phyloP scores from a whole-genome alignment of 2,888 invertebrate species.

The Hypselothyrea guttata region DNA sequence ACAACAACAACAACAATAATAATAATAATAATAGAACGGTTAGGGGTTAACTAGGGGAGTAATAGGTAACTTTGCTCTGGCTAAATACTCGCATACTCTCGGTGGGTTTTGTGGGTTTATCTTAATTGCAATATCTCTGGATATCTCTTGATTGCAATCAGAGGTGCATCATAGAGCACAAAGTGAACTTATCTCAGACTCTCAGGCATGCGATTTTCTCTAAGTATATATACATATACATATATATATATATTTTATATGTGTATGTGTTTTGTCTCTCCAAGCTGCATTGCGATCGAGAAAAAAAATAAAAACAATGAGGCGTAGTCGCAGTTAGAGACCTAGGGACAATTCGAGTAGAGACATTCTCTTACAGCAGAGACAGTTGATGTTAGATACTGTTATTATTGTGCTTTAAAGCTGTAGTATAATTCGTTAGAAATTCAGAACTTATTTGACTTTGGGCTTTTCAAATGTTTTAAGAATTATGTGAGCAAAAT shows the following conservation, averaged over 20 bases:
- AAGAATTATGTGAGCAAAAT: no score
- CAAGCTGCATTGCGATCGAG: conserved; percentile 54
- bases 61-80: conserved; percentile 15
- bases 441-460: no score
- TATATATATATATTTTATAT: conserved; percentile 2
- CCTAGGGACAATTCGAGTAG: conserved; percentile 52
- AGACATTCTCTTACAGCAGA: conserved; percentile 48
- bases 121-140: conserved; percentile 73
- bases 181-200: conserved; percentile 66
- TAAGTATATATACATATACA: not conserved
- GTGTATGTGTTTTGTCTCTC: conserved; percentile 36
- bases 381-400: no score
- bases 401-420: no score
- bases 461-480: no score
- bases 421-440: no score
- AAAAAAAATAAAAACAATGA: conserved; percentile 38
- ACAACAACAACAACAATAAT: conserved; percentile 30
- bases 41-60: conserved; percentile 33
- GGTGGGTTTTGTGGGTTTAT: conserved; percentile 58
- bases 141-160: conserved; percentile 71
- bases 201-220: conserved; percentile 45
- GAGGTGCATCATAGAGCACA: conserved; percentile 67
- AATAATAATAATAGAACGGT: conserved; percentile 41
- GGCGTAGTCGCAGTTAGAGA: conserved; percentile 49
- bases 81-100: conserved; percentile 48